Percentiles rank a stretch among this genome's conserved stretches.
These are phyloP conservation scores for Thripadectes ignobilis DNA, from an alignment of 2,797 vertebrate species.

Conservation along the genomic window DNA sequence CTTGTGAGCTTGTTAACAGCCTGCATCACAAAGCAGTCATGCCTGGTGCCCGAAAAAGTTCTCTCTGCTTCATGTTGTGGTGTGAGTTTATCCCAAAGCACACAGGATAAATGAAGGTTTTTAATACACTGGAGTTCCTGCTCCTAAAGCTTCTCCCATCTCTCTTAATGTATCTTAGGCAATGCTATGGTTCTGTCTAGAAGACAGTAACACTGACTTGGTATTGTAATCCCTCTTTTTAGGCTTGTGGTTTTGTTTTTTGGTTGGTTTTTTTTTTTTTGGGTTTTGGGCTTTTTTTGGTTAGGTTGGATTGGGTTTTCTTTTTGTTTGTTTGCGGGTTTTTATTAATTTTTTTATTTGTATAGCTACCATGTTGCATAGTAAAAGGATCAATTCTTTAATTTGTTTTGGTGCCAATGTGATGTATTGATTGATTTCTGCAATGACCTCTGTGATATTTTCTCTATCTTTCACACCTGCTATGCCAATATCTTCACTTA, in stretches of 20 bases:
- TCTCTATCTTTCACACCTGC: neutral
- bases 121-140: neutral
- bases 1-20: neutral
- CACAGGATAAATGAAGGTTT: neutral
- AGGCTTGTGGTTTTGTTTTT: neutral
- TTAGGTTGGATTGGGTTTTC: too few relatives aligned
- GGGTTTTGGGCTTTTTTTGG: neutral
- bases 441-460: neutral
- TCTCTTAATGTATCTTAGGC: neutral
- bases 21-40: neutral
- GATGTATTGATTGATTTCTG: rapidly evolving
- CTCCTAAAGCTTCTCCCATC: neutral
- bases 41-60: neutral
- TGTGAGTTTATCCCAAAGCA: neutral
- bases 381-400: neutral
- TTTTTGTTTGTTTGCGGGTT: too few relatives aligned
- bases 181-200: neutral
- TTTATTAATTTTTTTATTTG: too few relatives aligned
- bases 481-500: neutral
- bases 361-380: neutral
- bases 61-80: neutral
- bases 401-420: neutral
- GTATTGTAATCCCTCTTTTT: neutral
- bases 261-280: too few relatives aligned
- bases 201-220: neutral